Evolutionary conservation across 2,113 vertebrate species (phyloP).

Genomic region (Labeo catla): DNA sequence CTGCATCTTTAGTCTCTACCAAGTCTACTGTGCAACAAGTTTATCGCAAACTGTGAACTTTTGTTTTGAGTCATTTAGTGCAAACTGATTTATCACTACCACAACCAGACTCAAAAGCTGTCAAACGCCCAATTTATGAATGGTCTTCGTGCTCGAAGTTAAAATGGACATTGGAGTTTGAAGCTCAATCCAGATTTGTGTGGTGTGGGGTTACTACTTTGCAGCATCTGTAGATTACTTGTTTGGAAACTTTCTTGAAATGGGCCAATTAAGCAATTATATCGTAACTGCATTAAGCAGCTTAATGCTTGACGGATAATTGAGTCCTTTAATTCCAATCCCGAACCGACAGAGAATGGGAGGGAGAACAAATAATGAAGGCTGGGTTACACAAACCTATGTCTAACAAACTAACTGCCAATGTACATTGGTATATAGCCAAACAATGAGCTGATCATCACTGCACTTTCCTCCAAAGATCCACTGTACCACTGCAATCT

Average conservation of each 20-base stretch:
- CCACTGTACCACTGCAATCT: neutral
- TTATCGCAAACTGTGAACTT: neutral
- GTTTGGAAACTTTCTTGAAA: conserved; percentile 52
- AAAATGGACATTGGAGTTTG: neutral
- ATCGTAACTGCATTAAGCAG: conserved; percentile 43
- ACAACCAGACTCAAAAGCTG: neutral
- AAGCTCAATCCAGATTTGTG: conserved; percentile 14
- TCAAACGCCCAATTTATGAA: neutral
- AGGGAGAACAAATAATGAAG: conserved; percentile 17
- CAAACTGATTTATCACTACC: neutral
- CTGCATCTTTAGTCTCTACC: neutral
- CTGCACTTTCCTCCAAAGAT: neutral
- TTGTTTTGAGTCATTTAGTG: neutral
- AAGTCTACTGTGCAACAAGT: neutral
- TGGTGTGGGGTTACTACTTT: neutral
- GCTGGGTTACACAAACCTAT: neutral
- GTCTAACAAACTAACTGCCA: neutral
- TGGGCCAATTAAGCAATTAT: conserved; percentile 51
- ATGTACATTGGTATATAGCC: neutral
- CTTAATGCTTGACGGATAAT: conserved; percentile 34
- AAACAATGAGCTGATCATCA: neutral
- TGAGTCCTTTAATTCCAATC: conserved; percentile 47
- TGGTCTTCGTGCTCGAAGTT: neutral
- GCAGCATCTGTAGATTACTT: conserved; percentile 21
- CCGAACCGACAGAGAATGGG: conserved; percentile 31